phyloP scores from a whole-genome alignment of 2,113 vertebrate species.

The Dendrocopos noguchii region DNA sequence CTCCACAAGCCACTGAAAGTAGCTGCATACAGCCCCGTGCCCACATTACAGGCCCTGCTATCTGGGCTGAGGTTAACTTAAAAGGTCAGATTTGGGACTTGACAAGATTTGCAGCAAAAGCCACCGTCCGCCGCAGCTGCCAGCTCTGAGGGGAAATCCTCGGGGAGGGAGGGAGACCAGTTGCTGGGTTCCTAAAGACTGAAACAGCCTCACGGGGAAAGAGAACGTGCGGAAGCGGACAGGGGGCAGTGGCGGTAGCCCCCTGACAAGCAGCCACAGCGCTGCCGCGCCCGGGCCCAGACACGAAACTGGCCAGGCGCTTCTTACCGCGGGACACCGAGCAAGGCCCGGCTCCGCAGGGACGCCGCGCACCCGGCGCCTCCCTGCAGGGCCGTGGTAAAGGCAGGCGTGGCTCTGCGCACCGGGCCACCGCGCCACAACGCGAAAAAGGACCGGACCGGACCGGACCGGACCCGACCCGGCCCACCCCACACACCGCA shows the following conservation, averaged over 20 bases:
- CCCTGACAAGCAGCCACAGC: no score
- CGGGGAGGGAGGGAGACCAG: fast-evolving
- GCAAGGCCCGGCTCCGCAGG: background rate
- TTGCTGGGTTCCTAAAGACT: fast-evolving
- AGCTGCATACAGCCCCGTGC: fast-evolving
- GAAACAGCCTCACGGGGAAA: fast-evolving
- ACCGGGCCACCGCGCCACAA: background rate
- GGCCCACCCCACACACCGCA: background rate
- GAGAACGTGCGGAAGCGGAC: fast-evolving
- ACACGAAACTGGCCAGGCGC: background rate
- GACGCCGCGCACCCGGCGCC: background rate
- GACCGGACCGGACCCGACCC: fast-evolving
- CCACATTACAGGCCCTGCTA: fast-evolving
- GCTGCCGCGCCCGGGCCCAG: no score
- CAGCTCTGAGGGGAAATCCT: fast-evolving
- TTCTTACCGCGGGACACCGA: background rate
- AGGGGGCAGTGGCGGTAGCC: no score
- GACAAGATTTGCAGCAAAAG: fast-evolving
- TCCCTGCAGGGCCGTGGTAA: background rate
- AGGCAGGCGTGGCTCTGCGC: no score
- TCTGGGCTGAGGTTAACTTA: fast-evolving
- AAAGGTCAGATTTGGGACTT: fast-evolving
- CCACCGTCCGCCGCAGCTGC: fast-evolving
- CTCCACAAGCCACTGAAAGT: fast-evolving
- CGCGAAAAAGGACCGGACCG: no score